Conservation (phyloP, 2,888 invertebrate genomes). For the Celastrina argiolus region DNA sequence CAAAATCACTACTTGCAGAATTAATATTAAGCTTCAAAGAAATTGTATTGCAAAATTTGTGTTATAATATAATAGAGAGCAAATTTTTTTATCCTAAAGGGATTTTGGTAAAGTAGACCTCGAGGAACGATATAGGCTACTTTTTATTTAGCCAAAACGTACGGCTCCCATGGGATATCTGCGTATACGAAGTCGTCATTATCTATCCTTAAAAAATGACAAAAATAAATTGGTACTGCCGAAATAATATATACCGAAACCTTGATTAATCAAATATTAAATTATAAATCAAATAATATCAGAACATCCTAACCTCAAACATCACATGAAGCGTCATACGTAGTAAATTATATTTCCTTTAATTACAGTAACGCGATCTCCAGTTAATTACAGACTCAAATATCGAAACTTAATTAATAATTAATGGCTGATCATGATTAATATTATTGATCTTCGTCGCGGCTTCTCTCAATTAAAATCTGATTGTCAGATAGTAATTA, state of each 20-base stretch:
- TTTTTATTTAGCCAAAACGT: too few species aligned
- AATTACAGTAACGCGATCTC: neutral
- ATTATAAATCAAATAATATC: neutral
- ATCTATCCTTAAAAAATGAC: too few species aligned
- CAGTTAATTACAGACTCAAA: neutral
- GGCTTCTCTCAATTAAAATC: constrained; percentile 3
- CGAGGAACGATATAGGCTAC: too few species aligned
- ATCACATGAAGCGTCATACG: neutral
- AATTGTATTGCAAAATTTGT: too few species aligned
- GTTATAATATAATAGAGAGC: too few species aligned
- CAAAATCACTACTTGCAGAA: too few species aligned
- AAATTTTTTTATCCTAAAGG: too few species aligned
- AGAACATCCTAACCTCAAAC: neutral
- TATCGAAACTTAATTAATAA: constrained; percentile 8
- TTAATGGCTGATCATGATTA: constrained; percentile 6
- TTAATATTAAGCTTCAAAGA: too few species aligned
- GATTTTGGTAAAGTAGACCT: too few species aligned
- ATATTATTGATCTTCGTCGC: neutral
- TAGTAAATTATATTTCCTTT: constrained; percentile 2
- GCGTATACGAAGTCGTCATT: too few species aligned
- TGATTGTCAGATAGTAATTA: neutral
- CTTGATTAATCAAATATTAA: neutral
- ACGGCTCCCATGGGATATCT: too few species aligned
- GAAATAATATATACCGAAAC: neutral
- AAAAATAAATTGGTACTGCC: too few species aligned